Evolutionary conservation across 2,888 invertebrate genomes (phyloP), one percentile per base, ranked within the genome.

Genomic region (Drosophila antonietae): DNA sequence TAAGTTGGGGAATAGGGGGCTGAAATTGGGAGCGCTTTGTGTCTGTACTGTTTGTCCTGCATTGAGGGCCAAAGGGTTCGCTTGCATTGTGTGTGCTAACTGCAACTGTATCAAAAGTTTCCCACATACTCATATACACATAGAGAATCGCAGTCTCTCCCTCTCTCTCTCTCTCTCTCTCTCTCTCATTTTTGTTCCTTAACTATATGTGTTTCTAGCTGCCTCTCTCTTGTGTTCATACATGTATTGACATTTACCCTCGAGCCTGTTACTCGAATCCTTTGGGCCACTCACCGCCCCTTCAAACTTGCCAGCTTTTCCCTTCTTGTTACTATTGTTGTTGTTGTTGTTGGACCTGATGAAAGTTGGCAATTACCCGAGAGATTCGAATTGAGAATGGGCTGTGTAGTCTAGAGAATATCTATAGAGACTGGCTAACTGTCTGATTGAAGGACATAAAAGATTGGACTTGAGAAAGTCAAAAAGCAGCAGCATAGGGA

Each of bases 51-150:
- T 76, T 23, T 41, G 58, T 20, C 23, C 37, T 41, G 59, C 33
- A 55, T 37, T 56, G 47, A 33, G 59, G 49, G 44, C 55, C 55
- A 63, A 55, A 63, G 64, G 65, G 59, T 68, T 44, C 59, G 61
- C 71, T 63, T 62, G 71, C 80, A 83, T 83, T 83, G 84, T 83
- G 75, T 84, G 75, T 81, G 73, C 78, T 71, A 82, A 78, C 80
- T 84, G 84, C 85, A 88, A 84, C 84, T 88, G 88, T 84, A 88
- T 81, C 83, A 81, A 84, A 84, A 84, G 73, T 83, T 83, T 71
- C 61, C 52, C 39, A 60, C 63, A 46, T 55, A 23, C 51, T 55
- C 58, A 46, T 52, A 44, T 39, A 63, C 28, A 46, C 47, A 56
- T 52, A 57, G 47, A 51, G 41, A 63, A 23, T 15, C 46, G 28